Evolutionary conservation across 2,888 invertebrate species (phyloP), one percentile per base, ranked within the genome.

Genomic region (Drosophila seclusa): DNA sequence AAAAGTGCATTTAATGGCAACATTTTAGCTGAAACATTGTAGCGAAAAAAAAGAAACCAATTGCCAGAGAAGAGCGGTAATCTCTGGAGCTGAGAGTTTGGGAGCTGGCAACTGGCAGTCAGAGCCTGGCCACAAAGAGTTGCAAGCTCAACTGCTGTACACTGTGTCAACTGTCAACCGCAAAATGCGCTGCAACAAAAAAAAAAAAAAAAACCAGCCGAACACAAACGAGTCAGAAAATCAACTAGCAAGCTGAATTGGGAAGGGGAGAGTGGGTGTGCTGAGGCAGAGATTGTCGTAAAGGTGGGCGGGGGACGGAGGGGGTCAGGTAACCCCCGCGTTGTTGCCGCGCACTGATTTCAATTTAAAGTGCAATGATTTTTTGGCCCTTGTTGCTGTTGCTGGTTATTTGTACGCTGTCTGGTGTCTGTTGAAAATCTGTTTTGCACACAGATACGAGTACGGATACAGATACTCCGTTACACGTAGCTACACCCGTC

Each of bases 101-200:
- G 53, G 27, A 67, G 59, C 50, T 38, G 45, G 45, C 16, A 45
- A 45, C 24, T 45, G 36, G 50, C 38, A 70, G 42, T 42, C 31
- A 29, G 24, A 24, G 63, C n/a, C 63, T 29, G 53, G 60, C 60
- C 49, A 50, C 60, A 50, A 31, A 66, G 52, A 40, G 63, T 59
- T 65, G 65, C 18, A 38, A 57, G 55, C 73, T 55, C 60, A 57
- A 13, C 65, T 21, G 62, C 76, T 64, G 55, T n/a, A 36, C 73
- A 87, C 84, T 87, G 82, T 84, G 87, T 87, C 87, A 84, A 87
- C 83, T 84, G 83, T 84, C 82, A 84, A 84, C 83, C 83, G 75
- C 83, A 84, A 83, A 83, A 77, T 83, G 82, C 78, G 84, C 80
- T 16, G 78, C 69, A 86, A 73, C 73, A 72, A 78, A 63, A 68